These are phyloP conservation scores for Acrocephalus arundinaceus DNA, from an alignment of 2,113 vertebrate genomes.

Conservation along the genomic window DNA sequence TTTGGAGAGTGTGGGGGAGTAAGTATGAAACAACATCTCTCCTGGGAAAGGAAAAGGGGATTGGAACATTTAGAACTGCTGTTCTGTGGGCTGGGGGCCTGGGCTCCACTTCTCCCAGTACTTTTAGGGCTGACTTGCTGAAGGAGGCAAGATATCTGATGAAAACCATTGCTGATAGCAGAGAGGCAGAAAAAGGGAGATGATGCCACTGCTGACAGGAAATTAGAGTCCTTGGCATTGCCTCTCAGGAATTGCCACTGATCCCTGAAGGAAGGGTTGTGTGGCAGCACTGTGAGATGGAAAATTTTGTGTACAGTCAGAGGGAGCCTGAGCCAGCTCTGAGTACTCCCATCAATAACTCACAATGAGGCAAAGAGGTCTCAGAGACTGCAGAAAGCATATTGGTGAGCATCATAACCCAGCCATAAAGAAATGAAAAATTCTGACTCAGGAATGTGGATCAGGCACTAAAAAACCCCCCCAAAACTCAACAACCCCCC, in stretches of 20 bases:
- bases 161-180: neutral
- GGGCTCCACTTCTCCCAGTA: neutral
- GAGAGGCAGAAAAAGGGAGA: neutral
- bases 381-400: neutral
- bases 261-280: neutral
- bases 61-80: neutral
- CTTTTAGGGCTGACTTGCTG: neutral
- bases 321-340: neutral
- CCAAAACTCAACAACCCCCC: neutral
- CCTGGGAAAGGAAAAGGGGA: neutral
- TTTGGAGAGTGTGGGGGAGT: neutral
- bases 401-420: neutral
- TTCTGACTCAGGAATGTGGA: neutral
- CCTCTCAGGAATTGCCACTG: neutral
- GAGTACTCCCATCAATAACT: neutral
- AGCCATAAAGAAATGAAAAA: neutral
- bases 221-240: neutral
- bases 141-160: neutral
- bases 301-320: neutral
- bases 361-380: neutral
- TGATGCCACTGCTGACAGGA: neutral
- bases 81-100: neutral
- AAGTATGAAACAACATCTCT: neutral
- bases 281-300: neutral
- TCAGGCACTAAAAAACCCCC: neutral